Base-by-base conservation (phyloP, 2,888 invertebrate species). In the Vesta saturnalis region DNA sequence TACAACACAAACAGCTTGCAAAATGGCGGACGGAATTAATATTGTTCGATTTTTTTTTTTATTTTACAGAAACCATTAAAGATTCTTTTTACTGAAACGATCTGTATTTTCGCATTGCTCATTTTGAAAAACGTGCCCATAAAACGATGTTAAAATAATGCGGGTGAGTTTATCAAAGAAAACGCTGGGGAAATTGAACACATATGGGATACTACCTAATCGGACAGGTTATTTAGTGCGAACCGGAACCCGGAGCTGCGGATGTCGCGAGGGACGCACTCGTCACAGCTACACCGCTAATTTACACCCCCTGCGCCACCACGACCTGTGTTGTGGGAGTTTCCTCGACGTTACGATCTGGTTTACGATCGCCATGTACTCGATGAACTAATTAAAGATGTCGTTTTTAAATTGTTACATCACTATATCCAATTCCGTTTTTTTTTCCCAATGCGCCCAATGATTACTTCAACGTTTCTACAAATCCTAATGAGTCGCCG, bases 241-340 rank as follows among this genome's bases (percentile, higher is more conserved):
- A 73, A 72, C 72, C 73, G 72, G 74, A 74, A 75, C 76, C 72
- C 73, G 72, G 74, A 74, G 75, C 76, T 72, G 72, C 75, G 72
- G 76, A 75, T 74, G 77, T 78, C 80, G 78, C 81, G 72, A 59
- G 80, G 80, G 80, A 81, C 77, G 77, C 79, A 79, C 78, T 78
- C 78, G 78, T 79, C 81, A 80, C 79, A 73, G 72, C 72, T 73
- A 76, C 76, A 76, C 74, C 77, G 77, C 78, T 79, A 79, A 80
- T 80, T 80, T 78, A 80, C 78, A 75, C 72, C 72, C 72, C 75
- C 69, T 73, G 74, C 71, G 75, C 75, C 69, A 69, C 74, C 73
- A 70, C 76, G 73, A 78, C 73, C 76, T 70, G 76, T 77, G 77
- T 76, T 76, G 73, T 73, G 77, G 77, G 76, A 78, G 76, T 77